Conservation (phyloP, 2,797 vertebrate species). For the Platalea minor region DNA sequence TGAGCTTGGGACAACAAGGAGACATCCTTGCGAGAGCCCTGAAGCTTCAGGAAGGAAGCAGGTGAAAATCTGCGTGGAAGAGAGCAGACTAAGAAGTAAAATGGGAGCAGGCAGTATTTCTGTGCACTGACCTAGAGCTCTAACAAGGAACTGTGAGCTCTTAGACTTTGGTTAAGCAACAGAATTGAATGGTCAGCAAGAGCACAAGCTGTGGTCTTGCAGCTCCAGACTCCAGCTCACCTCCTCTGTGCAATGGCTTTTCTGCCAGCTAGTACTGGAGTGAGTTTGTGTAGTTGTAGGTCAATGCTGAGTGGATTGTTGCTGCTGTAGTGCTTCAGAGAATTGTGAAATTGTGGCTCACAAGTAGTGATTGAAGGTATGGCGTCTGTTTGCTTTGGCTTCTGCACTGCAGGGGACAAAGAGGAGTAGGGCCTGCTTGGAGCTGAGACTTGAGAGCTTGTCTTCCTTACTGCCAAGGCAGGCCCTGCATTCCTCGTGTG, state of each 20-base stretch:
- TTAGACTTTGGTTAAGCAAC: neutral
- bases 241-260: neutral
- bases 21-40: neutral
- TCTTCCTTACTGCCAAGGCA: neutral
- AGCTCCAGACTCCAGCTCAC: neutral
- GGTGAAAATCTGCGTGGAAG: neutral
- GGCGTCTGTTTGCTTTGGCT: neutral
- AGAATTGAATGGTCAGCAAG: neutral
- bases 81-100: neutral
- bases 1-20: neutral
- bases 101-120: neutral
- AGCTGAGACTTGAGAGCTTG: neutral
- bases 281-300: neutral
- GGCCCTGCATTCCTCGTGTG: neutral
- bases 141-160: neutral
- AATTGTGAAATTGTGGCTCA: neutral
- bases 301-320: neutral
- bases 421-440: neutral
- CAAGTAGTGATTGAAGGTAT: neutral
- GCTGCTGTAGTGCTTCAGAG: neutral
- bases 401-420: neutral
- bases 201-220: neutral
- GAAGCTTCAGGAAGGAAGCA: neutral
- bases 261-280: neutral
- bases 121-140: neutral